A percentile compares a stretch with the other conserved stretches of the same genome.
Conservation (phyloP, 2,113 vertebrate genomes). For the Pardalotus punctatus region DNA sequence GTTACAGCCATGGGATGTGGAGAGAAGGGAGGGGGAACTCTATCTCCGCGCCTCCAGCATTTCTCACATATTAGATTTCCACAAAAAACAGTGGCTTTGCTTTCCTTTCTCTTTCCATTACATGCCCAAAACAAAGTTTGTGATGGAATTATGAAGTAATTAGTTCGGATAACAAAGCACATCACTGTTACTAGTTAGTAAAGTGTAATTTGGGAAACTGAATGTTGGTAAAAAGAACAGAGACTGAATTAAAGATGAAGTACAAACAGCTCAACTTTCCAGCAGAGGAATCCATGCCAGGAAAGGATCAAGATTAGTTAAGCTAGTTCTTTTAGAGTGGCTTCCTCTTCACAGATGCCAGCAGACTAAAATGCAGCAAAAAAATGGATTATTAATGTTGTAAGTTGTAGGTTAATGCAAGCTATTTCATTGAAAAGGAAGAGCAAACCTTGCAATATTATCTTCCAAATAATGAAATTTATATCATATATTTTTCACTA, state of each 20-base stretch:
- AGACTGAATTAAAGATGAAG: background rate
- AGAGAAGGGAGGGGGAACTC: background rate
- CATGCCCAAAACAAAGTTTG: background rate
- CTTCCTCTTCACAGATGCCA: constrained; percentile 1
- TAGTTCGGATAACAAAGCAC: constrained; percentile 4
- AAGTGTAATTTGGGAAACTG: background rate
- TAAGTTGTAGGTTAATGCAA: constrained; percentile 40
- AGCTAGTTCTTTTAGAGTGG: background rate
- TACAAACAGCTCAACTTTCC: background rate
- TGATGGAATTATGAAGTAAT: background rate
- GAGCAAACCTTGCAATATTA: constrained; percentile 57
- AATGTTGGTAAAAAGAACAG: background rate
- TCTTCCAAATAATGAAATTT: constrained; percentile 2
- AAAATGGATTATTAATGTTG: constrained; percentile 14
- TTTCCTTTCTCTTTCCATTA: constrained; percentile 30
- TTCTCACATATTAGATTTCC: background rate
- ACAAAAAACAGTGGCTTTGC: background rate
- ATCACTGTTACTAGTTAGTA: constrained; percentile 1
- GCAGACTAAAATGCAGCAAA: background rate
- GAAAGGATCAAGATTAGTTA: constrained; percentile 37
- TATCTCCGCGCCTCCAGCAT: background rate
- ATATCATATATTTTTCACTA: background rate
- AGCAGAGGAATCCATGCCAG: background rate
- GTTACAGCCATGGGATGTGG: background rate
- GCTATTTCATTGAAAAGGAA: constrained; percentile 33